Evolutionary conservation across 2,113 vertebrate genomes (phyloP).

Genomic region (Mesembrinibis cayennensis): DNA sequence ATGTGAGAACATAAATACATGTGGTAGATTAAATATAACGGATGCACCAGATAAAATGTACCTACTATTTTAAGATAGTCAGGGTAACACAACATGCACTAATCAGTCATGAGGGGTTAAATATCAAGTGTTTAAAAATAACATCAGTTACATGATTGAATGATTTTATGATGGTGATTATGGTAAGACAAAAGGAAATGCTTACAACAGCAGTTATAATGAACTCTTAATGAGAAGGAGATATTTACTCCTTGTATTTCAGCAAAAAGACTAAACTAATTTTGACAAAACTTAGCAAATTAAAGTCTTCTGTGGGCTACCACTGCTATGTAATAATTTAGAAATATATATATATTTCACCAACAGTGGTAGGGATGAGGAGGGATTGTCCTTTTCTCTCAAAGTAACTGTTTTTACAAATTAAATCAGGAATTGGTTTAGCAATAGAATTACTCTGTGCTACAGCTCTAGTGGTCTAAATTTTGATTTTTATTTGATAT

Average conservation of each 20-base stretch:
- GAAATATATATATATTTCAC: neutral
- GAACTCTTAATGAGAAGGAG: neutral
- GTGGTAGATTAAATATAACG: neutral
- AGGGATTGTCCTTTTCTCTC: neutral
- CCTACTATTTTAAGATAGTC: neutral
- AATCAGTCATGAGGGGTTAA: neutral
- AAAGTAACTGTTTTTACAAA: neutral
- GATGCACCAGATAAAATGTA: neutral
- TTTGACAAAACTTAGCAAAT: neutral
- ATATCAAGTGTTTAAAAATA: neutral
- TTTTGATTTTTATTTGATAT: neutral
- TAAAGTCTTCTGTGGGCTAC: neutral
- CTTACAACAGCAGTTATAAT: neutral
- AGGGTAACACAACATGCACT: neutral
- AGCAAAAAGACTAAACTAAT: neutral
- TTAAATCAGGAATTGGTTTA: neutral
- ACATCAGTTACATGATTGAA: neutral
- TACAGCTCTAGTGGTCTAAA: neutral
- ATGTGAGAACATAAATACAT: neutral
- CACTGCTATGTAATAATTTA: neutral
- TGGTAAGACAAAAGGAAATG: neutral
- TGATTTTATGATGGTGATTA: neutral
- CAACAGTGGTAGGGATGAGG: neutral
- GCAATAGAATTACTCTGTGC: neutral
- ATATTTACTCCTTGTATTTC: neutral